Conservation (phyloP, 2,888 invertebrate genomes). For the Eristalinus sepulchralis region DNA sequence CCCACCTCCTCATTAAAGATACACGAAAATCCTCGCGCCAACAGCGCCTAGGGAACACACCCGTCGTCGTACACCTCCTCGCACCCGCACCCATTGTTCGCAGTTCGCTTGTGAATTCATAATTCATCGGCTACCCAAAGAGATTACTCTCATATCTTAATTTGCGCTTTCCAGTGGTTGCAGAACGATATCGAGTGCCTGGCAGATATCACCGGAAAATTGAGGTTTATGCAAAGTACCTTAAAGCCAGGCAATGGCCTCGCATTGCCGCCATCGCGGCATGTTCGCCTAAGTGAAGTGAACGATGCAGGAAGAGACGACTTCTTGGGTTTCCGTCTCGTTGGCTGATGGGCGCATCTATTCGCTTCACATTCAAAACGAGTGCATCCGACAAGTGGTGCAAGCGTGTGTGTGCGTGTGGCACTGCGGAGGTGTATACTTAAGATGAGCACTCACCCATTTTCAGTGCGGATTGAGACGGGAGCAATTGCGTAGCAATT, state of each 20-base stretch:
- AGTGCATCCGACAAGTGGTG: neutral
- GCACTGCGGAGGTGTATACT: slow-evolving; percentile 31
- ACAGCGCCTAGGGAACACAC: neutral
- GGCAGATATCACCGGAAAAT: neutral
- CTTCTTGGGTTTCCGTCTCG: neutral
- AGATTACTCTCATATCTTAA: neutral
- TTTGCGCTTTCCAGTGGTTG: neutral
- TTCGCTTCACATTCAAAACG: neutral
- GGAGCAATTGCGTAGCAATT: slow-evolving; percentile 55
- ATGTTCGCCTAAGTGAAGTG: neutral
- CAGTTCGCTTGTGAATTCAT: neutral
- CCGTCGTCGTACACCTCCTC: neutral
- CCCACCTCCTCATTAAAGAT: neutral
- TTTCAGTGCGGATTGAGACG: slow-evolving; percentile 44
- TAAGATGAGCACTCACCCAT: slow-evolving; percentile 67
- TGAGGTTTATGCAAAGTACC: neutral
- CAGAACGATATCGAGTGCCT: neutral
- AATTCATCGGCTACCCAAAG: neutral
- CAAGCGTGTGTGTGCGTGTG: neutral
- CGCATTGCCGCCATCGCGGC: neutral
- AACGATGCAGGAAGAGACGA: neutral
- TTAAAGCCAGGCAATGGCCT: neutral
- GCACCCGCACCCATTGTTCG: neutral
- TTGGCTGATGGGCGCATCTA: neutral
- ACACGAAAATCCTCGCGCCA: neutral